Evolutionary conservation across 1,140 invertebrate species (phyloP).

Genomic region (Calephelis virginiensis): DNA sequence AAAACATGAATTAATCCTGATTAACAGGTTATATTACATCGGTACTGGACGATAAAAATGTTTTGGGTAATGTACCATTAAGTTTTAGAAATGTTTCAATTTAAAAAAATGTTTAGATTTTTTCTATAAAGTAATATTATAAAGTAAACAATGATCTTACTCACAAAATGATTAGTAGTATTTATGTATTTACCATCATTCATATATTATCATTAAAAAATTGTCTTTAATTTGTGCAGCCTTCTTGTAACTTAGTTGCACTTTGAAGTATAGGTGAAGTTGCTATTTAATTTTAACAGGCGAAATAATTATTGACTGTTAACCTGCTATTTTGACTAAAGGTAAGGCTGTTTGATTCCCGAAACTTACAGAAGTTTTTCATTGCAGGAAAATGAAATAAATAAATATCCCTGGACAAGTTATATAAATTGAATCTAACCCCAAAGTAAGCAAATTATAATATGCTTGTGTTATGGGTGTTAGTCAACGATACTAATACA

Average conservation of each 20-base stretch:
- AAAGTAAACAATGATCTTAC: not conserved
- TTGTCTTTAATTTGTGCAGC: not conserved
- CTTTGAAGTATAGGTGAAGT: not conserved
- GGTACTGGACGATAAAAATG: not conserved
- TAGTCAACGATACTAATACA: too few relatives aligned
- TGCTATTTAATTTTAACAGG: conserved; percentile 27
- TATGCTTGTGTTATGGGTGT: too few relatives aligned
- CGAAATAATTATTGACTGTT: conserved; percentile 1
- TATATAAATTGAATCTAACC: too few relatives aligned
- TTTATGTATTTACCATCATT: too few relatives aligned
- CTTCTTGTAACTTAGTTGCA: not conserved
- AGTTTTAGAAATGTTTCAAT: not conserved
- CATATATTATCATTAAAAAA: not conserved
- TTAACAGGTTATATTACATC: not conserved
- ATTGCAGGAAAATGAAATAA: too few relatives aligned
- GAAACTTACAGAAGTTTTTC: too few relatives aligned
- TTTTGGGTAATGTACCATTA: not conserved
- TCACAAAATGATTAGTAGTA: not conserved
- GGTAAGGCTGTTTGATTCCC: too few relatives aligned
- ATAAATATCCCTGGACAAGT: too few relatives aligned
- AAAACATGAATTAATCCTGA: conserved; percentile 13
- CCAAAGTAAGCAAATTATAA: too few relatives aligned
- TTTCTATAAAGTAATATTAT: not conserved
- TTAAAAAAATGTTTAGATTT: not conserved
- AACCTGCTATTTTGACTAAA: too few relatives aligned